Evolutionary conservation across 2,888 invertebrate genomes (phyloP), one percentile per base, ranked within the genome.

Genomic region (Cheilosia scutellata): DNA sequence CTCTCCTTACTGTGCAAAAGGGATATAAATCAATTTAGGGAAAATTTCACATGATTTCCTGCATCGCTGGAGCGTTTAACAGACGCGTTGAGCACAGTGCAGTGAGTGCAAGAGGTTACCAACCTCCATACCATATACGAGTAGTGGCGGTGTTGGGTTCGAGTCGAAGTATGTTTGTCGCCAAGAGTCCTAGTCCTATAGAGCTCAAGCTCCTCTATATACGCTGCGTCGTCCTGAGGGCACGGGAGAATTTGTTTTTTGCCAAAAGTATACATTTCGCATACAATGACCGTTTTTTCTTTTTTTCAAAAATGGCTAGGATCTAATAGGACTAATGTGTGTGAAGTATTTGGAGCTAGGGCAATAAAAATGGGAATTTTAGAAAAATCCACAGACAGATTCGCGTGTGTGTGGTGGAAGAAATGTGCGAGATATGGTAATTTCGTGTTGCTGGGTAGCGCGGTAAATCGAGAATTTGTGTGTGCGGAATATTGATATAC

Each of bases 41-140:
- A 82, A 80, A 82, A 86, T 77, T 77, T 86, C 86, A 82, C 82
- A 82, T 86, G 86, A 86, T 86, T 86, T 86, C 82, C 86, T 86
- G 86, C 86, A 86, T 86, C 86, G 86, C 58, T 86, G 82, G 86
- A 86, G 86, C 86, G 86, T 86, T 82, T 86, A 82, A 77, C 71
- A 82, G 76, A 66, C 71, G 80, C 82, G 62, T 70, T 77, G 51
- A 82, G 68, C 66, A 68, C 76, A 80, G 58, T 66, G 58, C 71
- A 77, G 31, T 53, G 40, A 60, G 65, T 76, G 71, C 75, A 60
- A 20, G 55, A 55, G 72, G 71, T 76, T 72, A 71, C 71, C 62
- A 63, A 76, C 76, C 76, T 42, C 31, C 37, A 11, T 20, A 20
- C 20, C 20, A 20, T 20, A 20, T 20, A 20, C 40, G 27, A 65